A percentile compares a stretch with the other conserved stretches of the same genome.
These are phyloP conservation scores for Paraplagusia blochii DNA, from an alignment of 2,113 vertebrate species.

Conservation along the genomic window DNA sequence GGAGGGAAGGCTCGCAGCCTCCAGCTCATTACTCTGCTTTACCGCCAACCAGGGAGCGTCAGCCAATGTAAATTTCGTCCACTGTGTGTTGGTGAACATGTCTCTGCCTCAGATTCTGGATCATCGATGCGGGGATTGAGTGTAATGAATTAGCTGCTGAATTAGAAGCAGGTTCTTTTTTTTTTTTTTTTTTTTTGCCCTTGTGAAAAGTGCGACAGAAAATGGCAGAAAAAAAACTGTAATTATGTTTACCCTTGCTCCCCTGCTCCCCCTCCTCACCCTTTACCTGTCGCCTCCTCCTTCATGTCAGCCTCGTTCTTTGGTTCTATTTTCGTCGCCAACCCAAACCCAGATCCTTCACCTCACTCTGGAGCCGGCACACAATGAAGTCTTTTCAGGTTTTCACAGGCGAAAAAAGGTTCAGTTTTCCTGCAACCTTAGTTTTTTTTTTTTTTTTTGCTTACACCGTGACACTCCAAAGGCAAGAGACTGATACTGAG, in stretches of 20 bases:
- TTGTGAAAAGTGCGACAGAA: background rate
- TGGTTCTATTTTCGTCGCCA: background rate
- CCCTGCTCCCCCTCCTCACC: background rate
- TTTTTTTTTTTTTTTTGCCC: too few relatives aligned
- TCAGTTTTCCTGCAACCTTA: background rate
- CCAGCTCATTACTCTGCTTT: slow-evolving; percentile 64
- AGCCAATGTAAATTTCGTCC: slow-evolving; percentile 33
- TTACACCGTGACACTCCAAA: background rate
- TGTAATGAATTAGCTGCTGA: slow-evolving; percentile 36
- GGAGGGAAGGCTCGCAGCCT: slow-evolving; percentile 58
- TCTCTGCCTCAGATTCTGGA: slow-evolving; percentile 20
- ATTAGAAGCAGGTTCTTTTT: slow-evolving; percentile 6
- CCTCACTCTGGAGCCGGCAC: background rate
- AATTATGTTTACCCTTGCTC: slow-evolving; percentile 6
- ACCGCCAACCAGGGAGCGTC: slow-evolving; percentile 37
- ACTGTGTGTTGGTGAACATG: slow-evolving; percentile 15
- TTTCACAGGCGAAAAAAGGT: background rate
- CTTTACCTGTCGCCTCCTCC: background rate
- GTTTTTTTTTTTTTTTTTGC: background rate
- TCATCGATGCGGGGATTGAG: slow-evolving; percentile 26
- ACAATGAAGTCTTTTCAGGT: background rate
- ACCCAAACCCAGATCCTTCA: background rate
- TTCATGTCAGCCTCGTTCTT: background rate
- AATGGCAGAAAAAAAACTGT: slow-evolving; percentile 23
- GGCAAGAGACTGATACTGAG: background rate